A percentile compares a stretch with the other conserved stretches of the same genome.
Conservation (phyloP, 1,140 invertebrate species). For the Drosophila erecta region DNA sequence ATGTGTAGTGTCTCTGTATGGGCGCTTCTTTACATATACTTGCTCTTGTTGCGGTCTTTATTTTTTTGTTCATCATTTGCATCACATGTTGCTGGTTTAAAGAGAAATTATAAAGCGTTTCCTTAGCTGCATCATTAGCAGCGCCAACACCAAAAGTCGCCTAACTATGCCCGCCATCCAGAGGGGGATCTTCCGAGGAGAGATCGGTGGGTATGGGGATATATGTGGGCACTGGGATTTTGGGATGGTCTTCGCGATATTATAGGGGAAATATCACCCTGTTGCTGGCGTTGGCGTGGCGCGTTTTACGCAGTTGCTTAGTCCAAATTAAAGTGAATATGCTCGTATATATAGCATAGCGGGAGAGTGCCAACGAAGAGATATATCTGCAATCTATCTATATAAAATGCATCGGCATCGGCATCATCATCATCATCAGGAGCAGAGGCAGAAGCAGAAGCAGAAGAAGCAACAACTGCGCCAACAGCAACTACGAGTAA, state of each 20-base stretch:
- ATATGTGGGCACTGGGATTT: background rate
- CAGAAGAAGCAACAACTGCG: slow-evolving; percentile 22
- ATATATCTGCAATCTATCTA: slow-evolving; percentile 67
- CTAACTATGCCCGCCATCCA: slow-evolving; percentile 60
- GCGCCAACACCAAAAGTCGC: slow-evolving; percentile 82
- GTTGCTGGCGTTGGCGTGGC: slow-evolving; percentile 67
- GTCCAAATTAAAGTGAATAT: slow-evolving; percentile 70
- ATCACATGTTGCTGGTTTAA: slow-evolving; percentile 74
- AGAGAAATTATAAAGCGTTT: slow-evolving; percentile 84
- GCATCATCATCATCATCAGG: slow-evolving; percentile 14
- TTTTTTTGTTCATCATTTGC: slow-evolving; percentile 50
- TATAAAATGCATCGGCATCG: slow-evolving; percentile 60
- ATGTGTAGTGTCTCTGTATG: background rate
- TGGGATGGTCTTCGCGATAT: background rate
- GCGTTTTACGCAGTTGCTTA: slow-evolving; percentile 78
- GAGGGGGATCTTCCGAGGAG: background rate
- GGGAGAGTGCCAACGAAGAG: slow-evolving; percentile 52
- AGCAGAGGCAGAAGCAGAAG: slow-evolving; percentile 14
- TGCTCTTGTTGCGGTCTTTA: slow-evolving; percentile 38
- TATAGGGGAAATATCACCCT: slow-evolving; percentile 27
- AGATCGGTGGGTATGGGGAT: background rate
- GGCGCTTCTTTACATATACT: slow-evolving; percentile 1
- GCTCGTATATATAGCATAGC: slow-evolving; percentile 32
- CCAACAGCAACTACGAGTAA: slow-evolving; percentile 37
- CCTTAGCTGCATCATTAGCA: slow-evolving; percentile 83